Evolutionary conservation across 2,797 vertebrate species (phyloP).

Genomic region (Columba guinea): DNA sequence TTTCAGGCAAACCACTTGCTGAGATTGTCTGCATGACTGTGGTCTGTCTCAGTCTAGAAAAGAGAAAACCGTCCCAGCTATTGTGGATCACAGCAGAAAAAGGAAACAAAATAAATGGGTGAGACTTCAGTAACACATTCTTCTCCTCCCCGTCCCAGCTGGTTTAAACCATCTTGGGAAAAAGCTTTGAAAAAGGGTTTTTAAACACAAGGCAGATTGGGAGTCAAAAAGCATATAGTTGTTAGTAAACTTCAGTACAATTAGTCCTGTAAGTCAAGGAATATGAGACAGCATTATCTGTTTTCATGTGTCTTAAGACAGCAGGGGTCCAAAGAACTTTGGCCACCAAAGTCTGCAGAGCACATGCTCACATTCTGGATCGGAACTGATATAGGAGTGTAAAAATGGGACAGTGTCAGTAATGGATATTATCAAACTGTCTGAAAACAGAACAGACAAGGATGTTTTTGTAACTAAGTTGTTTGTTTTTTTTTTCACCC

Average conservation of each 20-base stretch:
- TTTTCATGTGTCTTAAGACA: slow-evolving; percentile 51
- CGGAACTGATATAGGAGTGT: slow-evolving; percentile 46
- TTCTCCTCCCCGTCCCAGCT: slow-evolving; percentile 6
- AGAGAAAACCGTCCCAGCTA: slow-evolving; percentile 60
- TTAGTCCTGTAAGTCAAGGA: slow-evolving; percentile 22
- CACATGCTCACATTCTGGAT: slow-evolving; percentile 50
- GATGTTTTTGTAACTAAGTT: background rate
- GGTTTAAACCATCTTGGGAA: slow-evolving; percentile 27
- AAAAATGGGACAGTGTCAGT: background rate
- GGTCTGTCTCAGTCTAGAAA: slow-evolving; percentile 64
- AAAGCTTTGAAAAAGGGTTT: slow-evolving; percentile 38
- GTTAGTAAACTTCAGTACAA: slow-evolving; percentile 48
- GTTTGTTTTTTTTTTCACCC: no score
- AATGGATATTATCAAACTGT: background rate
- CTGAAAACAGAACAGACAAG: background rate
- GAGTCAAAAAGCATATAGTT: slow-evolving; percentile 65
- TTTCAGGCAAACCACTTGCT: slow-evolving; percentile 56
- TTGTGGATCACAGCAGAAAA: slow-evolving; percentile 53
- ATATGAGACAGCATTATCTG: background rate
- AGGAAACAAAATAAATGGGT: slow-evolving; percentile 52
- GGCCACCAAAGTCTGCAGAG: slow-evolving; percentile 61
- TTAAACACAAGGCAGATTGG: slow-evolving; percentile 23
- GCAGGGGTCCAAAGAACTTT: slow-evolving; percentile 65
- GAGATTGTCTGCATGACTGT: slow-evolving; percentile 64
- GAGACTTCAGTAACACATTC: slow-evolving; percentile 43